These are phyloP conservation scores for Hirudo medicinalis DNA, from an alignment of 1,140 invertebrate genomes.

Conservation along the genomic window DNA sequence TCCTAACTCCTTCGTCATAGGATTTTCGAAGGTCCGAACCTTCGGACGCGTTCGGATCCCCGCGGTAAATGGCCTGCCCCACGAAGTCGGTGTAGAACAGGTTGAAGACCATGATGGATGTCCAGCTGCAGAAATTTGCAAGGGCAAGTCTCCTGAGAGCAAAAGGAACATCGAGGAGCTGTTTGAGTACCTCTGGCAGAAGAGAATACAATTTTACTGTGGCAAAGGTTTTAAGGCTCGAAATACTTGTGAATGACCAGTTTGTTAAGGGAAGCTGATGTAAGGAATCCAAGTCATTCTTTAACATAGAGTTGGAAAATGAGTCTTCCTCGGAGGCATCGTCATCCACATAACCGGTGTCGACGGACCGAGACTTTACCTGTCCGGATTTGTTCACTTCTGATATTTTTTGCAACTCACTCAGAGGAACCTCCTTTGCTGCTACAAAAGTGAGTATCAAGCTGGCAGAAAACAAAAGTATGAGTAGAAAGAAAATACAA, in stretches of 20 bases:
- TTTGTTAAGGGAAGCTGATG: not conserved
- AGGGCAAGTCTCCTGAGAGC: constrained; percentile 36
- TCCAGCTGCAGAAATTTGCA: constrained; percentile 40
- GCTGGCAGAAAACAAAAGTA: constrained; percentile 32
- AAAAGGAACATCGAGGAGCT: constrained; percentile 34
- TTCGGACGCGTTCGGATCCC: constrained; percentile 40
- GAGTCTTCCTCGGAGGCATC: not conserved
- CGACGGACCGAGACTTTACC: not conserved
- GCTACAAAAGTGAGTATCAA: constrained; percentile 31
- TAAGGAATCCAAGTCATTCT: not conserved
- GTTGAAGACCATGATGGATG: constrained; percentile 43
- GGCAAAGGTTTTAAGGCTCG: constrained; percentile 1
- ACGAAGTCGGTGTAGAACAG: constrained; percentile 47
- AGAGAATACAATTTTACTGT: constrained; percentile 21
- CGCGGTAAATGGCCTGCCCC: constrained; percentile 43
- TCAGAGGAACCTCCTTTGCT: constrained; percentile 27
- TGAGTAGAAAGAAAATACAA: constrained; percentile 34
- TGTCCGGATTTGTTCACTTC: not conserved
- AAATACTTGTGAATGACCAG: constrained; percentile 15
- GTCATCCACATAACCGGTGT: not conserved
- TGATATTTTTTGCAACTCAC: constrained; percentile 1
- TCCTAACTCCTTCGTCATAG: constrained; percentile 45
- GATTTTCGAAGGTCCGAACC: constrained; percentile 30
- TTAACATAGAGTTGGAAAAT: not conserved
- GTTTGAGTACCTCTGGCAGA: constrained; percentile 30